Conservation (phyloP, 2,113 vertebrate species). For the Tiliqua scincoides region DNA sequence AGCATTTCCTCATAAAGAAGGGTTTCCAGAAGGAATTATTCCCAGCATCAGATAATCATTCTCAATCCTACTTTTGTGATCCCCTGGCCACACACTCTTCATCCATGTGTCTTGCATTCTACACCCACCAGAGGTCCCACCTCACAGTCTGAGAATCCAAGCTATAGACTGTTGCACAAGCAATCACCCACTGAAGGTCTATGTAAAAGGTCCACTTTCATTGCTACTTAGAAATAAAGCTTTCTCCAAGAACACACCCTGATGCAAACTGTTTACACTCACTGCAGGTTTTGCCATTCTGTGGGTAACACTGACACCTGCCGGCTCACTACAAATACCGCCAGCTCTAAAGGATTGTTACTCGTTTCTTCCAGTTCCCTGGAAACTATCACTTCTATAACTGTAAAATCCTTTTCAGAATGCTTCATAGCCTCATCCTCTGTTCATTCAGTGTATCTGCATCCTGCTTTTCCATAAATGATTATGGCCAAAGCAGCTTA, state of each 20-base stretch:
- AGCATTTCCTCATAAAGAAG: too few species aligned
- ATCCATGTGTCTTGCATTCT: too few species aligned
- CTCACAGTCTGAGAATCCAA: neutral
- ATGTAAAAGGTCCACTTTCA: accelerated
- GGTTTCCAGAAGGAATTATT: neutral
- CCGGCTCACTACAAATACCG: constrained; percentile 36
- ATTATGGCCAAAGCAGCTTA: too few species aligned
- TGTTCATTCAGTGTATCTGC: too few species aligned
- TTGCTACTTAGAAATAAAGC: neutral
- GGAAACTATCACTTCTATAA: too few species aligned
- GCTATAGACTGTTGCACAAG: neutral
- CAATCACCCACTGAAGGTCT: accelerated
- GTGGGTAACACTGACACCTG: constrained; percentile 72
- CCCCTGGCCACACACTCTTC: neutral
- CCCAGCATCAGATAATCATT: neutral
- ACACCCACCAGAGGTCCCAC: neutral
- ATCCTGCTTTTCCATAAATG: too few species aligned
- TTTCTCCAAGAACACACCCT: neutral
- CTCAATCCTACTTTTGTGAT: too few species aligned
- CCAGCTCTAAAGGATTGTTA: neutral
- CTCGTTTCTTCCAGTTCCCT: too few species aligned
- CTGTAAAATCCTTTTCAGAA: neutral
- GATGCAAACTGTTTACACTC: neutral
- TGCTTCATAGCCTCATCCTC: neutral
- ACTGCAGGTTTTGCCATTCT: constrained; percentile 2